Evolutionary conservation across 2,797 vertebrate genomes (phyloP).

Genomic region (Pipistrellus kuhlii): DNA sequence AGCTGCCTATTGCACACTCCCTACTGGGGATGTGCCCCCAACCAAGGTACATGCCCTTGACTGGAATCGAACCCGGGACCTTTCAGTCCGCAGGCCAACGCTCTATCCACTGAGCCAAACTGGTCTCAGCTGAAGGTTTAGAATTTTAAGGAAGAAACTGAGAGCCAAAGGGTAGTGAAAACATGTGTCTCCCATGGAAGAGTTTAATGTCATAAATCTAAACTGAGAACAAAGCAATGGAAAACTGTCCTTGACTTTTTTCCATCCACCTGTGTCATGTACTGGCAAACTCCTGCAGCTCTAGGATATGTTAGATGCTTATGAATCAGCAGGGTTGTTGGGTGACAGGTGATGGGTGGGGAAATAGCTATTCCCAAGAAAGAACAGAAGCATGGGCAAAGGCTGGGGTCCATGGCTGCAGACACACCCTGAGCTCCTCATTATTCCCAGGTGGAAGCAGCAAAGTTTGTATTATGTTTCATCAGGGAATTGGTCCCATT

Average conservation of each 20-base stretch:
- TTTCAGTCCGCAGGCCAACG: no score
- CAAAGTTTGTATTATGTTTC: neutral
- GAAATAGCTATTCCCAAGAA: neutral
- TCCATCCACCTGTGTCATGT: neutral
- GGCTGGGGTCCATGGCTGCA: neutral
- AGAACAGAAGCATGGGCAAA: neutral
- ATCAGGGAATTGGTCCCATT: neutral
- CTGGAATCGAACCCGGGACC: no score
- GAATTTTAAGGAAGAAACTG: neutral
- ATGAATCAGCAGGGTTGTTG: neutral
- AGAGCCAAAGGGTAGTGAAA: neutral
- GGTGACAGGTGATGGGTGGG: neutral
- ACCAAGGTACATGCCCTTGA: no score
- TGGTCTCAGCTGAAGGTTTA: neutral
- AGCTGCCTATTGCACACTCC: no score
- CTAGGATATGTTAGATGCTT: neutral
- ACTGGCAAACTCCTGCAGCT: neutral
- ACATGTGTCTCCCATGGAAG: neutral
- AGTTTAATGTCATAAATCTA: neutral
- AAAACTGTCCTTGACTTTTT: neutral
- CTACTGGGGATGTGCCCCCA: no score
- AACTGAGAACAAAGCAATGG: neutral
- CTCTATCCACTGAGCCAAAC: no score
- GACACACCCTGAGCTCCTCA: neutral
- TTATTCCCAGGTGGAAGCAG: neutral